phyloP scores from a whole-genome alignment of 1,140 invertebrate genomes.

The Belonocnema kinseyi region DNA sequence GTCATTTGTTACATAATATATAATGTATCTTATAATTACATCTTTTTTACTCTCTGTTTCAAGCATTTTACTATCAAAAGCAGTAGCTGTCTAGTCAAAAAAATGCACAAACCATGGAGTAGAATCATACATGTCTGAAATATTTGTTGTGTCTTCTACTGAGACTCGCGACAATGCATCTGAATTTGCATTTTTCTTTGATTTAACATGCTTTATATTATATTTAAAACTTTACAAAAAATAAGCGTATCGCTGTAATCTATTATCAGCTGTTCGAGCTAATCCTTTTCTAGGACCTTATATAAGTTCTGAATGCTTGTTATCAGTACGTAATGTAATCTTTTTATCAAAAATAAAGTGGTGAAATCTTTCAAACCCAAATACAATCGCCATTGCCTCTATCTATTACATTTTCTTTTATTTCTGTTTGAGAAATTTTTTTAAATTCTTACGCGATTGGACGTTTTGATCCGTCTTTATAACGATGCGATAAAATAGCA shows the following conservation, averaged over 20 bases:
- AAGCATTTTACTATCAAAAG: too few species aligned
- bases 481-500: constrained; percentile 24
- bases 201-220: constrained; percentile 59
- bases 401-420: constrained; percentile 62
- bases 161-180: constrained; percentile 60
- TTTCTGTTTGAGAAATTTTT: constrained; percentile 14
- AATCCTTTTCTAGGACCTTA: constrained; percentile 64
- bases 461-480: constrained; percentile 13
- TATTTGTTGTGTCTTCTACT: constrained; percentile 45
- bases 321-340: constrained; percentile 69
- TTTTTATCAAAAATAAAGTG: constrained; percentile 74
- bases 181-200: constrained; percentile 51
- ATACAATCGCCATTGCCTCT: constrained; percentile 77
- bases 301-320: constrained; percentile 71
- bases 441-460: constrained; percentile 25
- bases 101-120: constrained; percentile 3
- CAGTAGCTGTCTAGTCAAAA: neutral
- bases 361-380: constrained; percentile 75
- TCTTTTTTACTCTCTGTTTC: neutral
- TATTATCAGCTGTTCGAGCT: constrained; percentile 54
- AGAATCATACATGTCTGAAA: constrained; percentile 29
- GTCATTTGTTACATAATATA: constrained; percentile 1
- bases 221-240: constrained; percentile 64
- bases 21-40: constrained; percentile 3
- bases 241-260: constrained; percentile 64